A percentile compares a stretch with the other conserved stretches of the same genome.
Conservation (phyloP, 2,797 vertebrate species). For the Malurus leucopterus region DNA sequence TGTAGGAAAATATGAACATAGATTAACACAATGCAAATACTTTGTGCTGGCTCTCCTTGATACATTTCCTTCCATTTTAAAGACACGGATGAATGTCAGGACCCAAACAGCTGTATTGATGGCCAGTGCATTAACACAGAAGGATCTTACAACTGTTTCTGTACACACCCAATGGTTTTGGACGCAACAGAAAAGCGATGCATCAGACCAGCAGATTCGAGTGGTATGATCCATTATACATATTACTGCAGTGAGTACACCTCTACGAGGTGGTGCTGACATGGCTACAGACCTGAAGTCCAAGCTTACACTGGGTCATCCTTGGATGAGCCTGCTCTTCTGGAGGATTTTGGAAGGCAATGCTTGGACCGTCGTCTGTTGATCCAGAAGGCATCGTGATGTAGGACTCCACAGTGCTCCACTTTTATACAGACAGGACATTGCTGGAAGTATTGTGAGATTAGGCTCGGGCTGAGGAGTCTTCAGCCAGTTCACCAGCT, state of each 20-base stretch:
- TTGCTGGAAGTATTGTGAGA: background rate
- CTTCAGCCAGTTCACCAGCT: background rate
- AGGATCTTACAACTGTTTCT: slow-evolving; percentile 92
- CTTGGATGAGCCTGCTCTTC: slow-evolving; percentile 2
- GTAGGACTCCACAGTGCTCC: background rate
- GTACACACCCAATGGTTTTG: slow-evolving; percentile 84
- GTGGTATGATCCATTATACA: slow-evolving; percentile 73
- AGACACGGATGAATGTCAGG: slow-evolving; percentile 93
- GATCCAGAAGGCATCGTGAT: background rate
- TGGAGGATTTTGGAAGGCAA: background rate
- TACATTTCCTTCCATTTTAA: slow-evolving; percentile 56
- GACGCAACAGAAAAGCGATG: slow-evolving; percentile 79
- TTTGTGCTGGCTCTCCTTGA: slow-evolving; percentile 53
- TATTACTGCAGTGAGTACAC: slow-evolving; percentile 26
- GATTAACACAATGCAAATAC: slow-evolving; percentile 4
- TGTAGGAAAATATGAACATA: background rate
- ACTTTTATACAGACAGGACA: background rate
- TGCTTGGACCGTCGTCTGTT: background rate
- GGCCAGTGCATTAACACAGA: slow-evolving; percentile 90
- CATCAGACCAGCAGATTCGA: slow-evolving; percentile 70
- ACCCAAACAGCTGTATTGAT: slow-evolving; percentile 84
- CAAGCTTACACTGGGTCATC: background rate
- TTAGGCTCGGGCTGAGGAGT: background rate
- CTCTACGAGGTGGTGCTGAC: slow-evolving; percentile 13
- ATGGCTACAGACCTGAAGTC: background rate